Evolutionary conservation across 2,888 invertebrate species (phyloP).

Genomic region (Chirona hameri): DNA sequence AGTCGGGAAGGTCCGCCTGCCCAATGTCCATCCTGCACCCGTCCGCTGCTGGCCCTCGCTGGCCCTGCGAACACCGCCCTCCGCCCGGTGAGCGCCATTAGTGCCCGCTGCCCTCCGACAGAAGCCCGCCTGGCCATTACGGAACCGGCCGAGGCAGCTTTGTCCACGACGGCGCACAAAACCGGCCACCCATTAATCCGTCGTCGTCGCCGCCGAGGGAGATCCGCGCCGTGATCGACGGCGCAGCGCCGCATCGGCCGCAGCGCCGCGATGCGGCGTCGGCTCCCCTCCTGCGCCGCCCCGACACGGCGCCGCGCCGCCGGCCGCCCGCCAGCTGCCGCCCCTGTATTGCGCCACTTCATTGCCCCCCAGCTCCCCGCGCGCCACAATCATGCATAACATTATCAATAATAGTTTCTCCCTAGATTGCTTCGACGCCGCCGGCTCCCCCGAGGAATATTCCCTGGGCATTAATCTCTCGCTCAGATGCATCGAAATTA

Average conservation of each 20-base stretch:
- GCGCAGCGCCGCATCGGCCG: not conserved
- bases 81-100: not conserved
- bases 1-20: no score
- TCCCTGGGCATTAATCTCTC: constrained; percentile 28
- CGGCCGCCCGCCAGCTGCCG: not conserved
- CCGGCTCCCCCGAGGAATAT: constrained; percentile 25
- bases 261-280: not conserved
- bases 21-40: not conserved
- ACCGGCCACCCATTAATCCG: not conserved
- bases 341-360: constrained; percentile 8
- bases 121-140: not conserved
- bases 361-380: constrained; percentile 9
- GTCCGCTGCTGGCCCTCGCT: not conserved
- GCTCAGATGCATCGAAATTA: constrained; percentile 26
- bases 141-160: not conserved
- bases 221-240: constrained; percentile 5
- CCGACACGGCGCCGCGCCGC: not conserved
- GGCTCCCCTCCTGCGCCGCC: not conserved
- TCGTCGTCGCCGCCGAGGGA: not conserved
- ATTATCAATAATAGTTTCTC: constrained; percentile 28
- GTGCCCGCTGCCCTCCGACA: not conserved
- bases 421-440: not conserved
- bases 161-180: not conserved
- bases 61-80: no score
- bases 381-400: constrained; percentile 27